These are phyloP conservation scores for Schrankia costaestrigalis DNA, from an alignment of 2,888 invertebrate species.

Conservation along the genomic window DNA sequence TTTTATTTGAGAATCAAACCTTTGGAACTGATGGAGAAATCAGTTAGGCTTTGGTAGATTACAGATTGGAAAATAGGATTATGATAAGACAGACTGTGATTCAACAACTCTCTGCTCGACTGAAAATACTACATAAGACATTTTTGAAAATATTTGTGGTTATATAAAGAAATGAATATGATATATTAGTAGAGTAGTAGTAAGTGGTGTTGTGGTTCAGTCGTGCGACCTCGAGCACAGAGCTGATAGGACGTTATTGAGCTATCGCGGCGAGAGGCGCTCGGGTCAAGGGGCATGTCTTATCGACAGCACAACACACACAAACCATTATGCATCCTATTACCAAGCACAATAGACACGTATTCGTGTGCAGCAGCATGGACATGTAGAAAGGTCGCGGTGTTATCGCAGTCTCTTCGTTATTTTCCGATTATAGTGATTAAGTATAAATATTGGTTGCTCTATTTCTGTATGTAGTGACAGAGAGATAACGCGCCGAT, in stretches of 20 bases:
- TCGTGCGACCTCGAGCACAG: constrained; percentile 22
- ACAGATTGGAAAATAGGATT: too few relatives aligned
- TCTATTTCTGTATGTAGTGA: constrained; percentile 40
- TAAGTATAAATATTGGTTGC: constrained; percentile 49
- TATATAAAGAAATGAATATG: too few relatives aligned
- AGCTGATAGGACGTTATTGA: constrained; percentile 43
- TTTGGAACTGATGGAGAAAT: too few relatives aligned
- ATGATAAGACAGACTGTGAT: too few relatives aligned
- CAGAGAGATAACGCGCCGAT: constrained; percentile 36
- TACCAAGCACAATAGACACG: background rate
- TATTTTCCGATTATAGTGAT: constrained; percentile 68
- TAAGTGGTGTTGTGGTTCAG: background rate
- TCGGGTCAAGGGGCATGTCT: constrained; percentile 46
- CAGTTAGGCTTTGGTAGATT: too few relatives aligned
- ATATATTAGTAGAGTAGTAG: too few relatives aligned
- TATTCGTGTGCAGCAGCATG: constrained; percentile 2
- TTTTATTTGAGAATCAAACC: too few relatives aligned
- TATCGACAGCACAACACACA: constrained; percentile 32
- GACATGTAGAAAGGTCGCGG: constrained; percentile 37
- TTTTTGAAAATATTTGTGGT: too few relatives aligned
- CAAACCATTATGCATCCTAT: constrained; percentile 17
- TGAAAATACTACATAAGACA: too few relatives aligned
- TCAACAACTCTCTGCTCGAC: too few relatives aligned
- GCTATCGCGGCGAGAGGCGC: constrained; percentile 38
- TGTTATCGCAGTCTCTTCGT: constrained; percentile 56